A percentile compares a stretch with the other conserved stretches of the same genome.
Conservation (phyloP, 2,113 vertebrate species). For the Grammomys dolichurus region DNA sequence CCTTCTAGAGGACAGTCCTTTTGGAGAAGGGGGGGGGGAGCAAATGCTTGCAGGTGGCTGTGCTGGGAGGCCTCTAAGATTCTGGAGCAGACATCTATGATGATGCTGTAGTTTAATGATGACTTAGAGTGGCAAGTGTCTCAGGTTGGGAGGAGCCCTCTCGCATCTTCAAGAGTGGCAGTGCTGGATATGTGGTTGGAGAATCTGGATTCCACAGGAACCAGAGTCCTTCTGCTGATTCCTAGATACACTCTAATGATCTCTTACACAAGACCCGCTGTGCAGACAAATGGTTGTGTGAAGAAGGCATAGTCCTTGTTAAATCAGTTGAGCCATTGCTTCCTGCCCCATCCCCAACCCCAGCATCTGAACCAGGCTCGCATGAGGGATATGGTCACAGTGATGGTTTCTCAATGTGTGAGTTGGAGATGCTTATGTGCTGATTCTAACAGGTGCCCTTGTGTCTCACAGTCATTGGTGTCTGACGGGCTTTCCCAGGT, state of each 20-base stretch:
- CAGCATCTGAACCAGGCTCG: not conserved
- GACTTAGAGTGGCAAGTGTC: not conserved
- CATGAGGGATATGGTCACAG: rapidly evolving
- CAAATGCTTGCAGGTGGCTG: not conserved
- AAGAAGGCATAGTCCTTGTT: not conserved
- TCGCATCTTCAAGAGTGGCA: not conserved
- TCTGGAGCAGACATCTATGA: not conserved
- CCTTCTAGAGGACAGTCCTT: not conserved
- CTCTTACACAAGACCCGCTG: rapidly evolving
- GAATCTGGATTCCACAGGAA: not conserved
- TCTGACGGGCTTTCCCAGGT: not conserved
- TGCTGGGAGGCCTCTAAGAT: not conserved
- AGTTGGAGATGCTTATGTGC: not conserved
- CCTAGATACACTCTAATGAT: not conserved
- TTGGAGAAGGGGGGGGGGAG: not conserved
- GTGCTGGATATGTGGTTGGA: not conserved
- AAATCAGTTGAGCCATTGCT: not conserved
- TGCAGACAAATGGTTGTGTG: not conserved
- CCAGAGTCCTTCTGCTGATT: not conserved
- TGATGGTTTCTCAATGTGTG: not conserved
- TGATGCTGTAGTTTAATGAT: not conserved
- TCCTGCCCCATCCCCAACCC: not conserved
- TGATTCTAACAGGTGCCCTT: too few relatives aligned
- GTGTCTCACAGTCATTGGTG: not conserved
- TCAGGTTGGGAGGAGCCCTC: not conserved